Conservation (phyloP, 2,113 vertebrate genomes). For the Pachyramphus minor region DNA sequence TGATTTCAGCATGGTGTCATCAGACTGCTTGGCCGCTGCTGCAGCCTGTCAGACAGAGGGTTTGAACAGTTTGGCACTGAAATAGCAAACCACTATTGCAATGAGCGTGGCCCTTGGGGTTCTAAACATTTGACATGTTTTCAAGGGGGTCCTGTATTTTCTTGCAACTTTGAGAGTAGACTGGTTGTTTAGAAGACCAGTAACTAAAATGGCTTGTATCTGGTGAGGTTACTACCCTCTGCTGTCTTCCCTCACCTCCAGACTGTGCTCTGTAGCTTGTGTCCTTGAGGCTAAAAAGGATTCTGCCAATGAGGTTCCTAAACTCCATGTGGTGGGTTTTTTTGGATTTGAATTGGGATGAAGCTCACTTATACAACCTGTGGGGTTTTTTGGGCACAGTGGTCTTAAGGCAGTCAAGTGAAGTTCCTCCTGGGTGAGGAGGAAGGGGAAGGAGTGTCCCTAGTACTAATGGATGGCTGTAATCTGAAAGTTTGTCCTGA, state of each 20-base stretch:
- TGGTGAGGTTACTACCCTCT: neutral
- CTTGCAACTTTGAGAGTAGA: neutral
- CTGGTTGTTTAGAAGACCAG: neutral
- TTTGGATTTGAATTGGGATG: neutral
- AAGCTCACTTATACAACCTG: neutral
- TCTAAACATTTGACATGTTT: neutral
- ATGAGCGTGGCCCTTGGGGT: neutral
- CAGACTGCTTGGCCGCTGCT: fast-evolving
- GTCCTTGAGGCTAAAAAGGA: neutral
- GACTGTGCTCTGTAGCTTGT: neutral
- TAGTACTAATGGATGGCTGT: neutral
- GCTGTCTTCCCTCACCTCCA: neutral
- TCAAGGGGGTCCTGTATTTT: neutral
- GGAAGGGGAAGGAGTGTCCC: neutral
- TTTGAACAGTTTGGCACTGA: neutral
- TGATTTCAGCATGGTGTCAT: neutral
- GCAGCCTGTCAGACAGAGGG: neutral
- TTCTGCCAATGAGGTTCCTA: neutral
- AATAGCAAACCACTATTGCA: neutral
- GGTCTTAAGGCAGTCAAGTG: neutral
- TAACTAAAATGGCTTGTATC: neutral
- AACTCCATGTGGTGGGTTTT: neutral
- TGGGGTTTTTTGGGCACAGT: neutral
- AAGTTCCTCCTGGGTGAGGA: neutral
- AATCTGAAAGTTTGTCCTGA: neutral